phyloP scores from a whole-genome alignment of 1,140 invertebrate genomes.

The Tyrophagus putrescentiae region DNA sequence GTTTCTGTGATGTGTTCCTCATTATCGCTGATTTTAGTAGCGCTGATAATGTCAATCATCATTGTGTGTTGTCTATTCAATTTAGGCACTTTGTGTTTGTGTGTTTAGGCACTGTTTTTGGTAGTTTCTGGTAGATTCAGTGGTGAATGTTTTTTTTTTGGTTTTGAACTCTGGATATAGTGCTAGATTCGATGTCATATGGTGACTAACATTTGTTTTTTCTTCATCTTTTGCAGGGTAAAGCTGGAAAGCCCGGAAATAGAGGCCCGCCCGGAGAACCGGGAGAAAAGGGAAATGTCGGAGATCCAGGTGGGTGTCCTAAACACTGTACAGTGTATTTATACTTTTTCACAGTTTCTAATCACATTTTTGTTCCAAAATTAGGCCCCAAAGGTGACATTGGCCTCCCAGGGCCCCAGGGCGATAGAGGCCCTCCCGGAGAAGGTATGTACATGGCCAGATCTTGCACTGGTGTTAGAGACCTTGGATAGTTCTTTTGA shows the following conservation, averaged over 20 bases:
- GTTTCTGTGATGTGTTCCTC: too few relatives aligned
- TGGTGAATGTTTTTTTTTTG: too few relatives aligned
- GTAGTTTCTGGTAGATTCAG: too few relatives aligned
- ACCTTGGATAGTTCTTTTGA: too few relatives aligned
- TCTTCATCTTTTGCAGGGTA: slow-evolving; percentile 7
- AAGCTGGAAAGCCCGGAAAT: slow-evolving; percentile 17
- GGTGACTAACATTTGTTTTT: not conserved
- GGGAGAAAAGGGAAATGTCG: slow-evolving; percentile 12
- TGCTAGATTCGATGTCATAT: not conserved
- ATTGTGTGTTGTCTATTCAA: not conserved
- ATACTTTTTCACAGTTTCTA: not conserved
- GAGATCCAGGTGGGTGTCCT: slow-evolving; percentile 5
- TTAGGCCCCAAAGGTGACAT: slow-evolving; percentile 22
- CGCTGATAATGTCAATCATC: not conserved
- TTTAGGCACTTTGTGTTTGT: not conserved
- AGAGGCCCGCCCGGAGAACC: slow-evolving; percentile 5
- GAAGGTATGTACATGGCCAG: too few relatives aligned
- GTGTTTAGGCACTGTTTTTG: too few relatives aligned
- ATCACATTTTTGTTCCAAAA: not conserved
- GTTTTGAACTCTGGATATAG: not conserved
- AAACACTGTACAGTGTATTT: too few relatives aligned
- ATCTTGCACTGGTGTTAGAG: too few relatives aligned
- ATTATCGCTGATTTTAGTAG: too few relatives aligned
- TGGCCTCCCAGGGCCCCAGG: slow-evolving; percentile 20
- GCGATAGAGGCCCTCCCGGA: slow-evolving; percentile 21